A percentile compares a stretch with the other conserved stretches of the same genome.
These are phyloP conservation scores for Clepsis dumicolana DNA, from an alignment of 2,888 invertebrate genomes.

Conservation along the genomic window DNA sequence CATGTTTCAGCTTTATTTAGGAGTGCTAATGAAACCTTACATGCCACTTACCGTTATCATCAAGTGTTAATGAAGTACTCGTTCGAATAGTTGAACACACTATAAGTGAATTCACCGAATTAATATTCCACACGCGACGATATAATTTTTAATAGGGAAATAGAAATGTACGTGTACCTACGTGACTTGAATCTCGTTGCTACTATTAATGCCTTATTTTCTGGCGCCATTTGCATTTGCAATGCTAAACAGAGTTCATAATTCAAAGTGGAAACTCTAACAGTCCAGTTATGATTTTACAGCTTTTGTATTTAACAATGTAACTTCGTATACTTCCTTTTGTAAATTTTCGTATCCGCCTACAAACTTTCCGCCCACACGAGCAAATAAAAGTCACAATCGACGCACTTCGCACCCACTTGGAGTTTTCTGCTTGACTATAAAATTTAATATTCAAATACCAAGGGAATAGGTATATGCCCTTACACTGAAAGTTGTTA, in stretches of 20 bases:
- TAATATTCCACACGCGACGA: constrained; percentile 43
- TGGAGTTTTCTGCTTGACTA: neutral
- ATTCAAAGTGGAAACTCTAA: neutral
- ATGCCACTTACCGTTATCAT: neutral
- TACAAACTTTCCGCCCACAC: neutral
- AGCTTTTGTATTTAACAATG: neutral
- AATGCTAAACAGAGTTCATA: neutral
- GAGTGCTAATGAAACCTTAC: neutral
- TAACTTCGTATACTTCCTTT: neutral
- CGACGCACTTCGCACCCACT: constrained; percentile 1
- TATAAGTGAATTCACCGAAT: constrained; percentile 38
- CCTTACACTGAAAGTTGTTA: neutral
- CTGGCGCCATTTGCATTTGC: constrained; percentile 28
- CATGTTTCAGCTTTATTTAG: too few species aligned
- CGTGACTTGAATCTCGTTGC: constrained; percentile 34
- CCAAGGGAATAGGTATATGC: neutral
- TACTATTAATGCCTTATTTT: constrained; percentile 29
- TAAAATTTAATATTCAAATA: constrained; percentile 5
- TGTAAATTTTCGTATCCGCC: constrained; percentile 1
- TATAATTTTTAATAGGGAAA: constrained; percentile 43
- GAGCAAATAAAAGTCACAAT: neutral
- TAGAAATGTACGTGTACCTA: constrained; percentile 39
- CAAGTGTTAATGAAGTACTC: constrained; percentile 17
- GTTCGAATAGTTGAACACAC: constrained; percentile 26
- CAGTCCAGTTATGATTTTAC: constrained; percentile 3